Evolutionary conservation across 2,888 invertebrate species (phyloP), one percentile per base, ranked within the genome.

Genomic region (Drosophila glabriapex): DNA sequence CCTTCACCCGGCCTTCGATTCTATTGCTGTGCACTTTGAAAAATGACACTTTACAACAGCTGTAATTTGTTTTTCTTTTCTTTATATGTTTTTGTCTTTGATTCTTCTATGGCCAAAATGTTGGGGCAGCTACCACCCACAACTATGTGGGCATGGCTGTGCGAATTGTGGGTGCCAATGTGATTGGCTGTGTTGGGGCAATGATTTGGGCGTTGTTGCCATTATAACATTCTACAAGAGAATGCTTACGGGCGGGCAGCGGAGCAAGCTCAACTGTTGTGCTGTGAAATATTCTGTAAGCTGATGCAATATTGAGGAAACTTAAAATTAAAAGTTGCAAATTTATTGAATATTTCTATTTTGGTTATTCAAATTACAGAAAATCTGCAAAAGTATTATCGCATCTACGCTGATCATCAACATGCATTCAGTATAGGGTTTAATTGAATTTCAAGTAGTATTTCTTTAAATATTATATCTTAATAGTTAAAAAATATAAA

Each of bases 11-110:
- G 1, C 28, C 68, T 7, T 58, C 14, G 33, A 25, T 52, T 29
- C 49, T 46, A 68, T 66, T 73, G 71, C 68, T 58, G 59, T 58
- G 62, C 70, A 68, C 76, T 83, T 86, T 91, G 91, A 90, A 91
- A 90, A 90, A 90, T 90, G 80, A 80, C 85, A 90, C 86, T 91
- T 90, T 91, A 89, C 86, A 90, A 91, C 90, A 85, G 75, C 80
- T 90, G 90, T 84, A 91, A 91, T 90, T 90, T 90, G 91, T 90
- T 85, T 77, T 70, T 52, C 46, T 66, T 72, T 58, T 35, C 25
- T 43, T 56, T 41, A 53, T 55, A 43, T 46, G 35, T 31, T 54
- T 50, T 35, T 52, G 46, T 49, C 35, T 41, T 49, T 19, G 31
- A 54, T 56, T 55, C 55, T 50, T 33, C 41, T 25, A 22, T 53